Conservation (phyloP, 2,797 vertebrate species). For the Hippocampus kuda region DNA sequence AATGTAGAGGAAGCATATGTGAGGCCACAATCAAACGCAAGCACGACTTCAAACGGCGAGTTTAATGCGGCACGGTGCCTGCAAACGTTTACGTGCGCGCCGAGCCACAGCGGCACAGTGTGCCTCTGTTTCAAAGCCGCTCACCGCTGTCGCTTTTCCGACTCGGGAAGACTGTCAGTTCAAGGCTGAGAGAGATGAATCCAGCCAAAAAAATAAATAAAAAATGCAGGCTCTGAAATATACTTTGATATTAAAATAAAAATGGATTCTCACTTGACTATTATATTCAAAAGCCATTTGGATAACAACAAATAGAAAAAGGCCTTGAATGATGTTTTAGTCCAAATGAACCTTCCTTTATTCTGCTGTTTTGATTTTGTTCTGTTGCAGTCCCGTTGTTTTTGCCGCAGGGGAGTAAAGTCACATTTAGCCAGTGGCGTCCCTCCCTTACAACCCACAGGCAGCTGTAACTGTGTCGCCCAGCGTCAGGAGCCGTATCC, state of each 20-base stretch:
- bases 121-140: conserved; percentile 44
- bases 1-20: background rate
- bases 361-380: background rate
- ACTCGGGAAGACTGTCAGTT: background rate
- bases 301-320: no score
- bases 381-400: background rate
- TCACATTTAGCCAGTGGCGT: background rate
- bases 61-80: background rate
- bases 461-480: conserved; percentile 34
- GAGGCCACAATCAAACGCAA: background rate
- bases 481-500: background rate
- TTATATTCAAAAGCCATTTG: no score
- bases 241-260: no score
- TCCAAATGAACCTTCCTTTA: no score
- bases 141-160: background rate
- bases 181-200: background rate
- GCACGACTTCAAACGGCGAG: background rate
- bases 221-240: background rate
- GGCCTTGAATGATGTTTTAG: no score
- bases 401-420: background rate
- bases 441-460: conserved; percentile 39
- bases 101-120: conserved; percentile 44
- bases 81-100: conserved; percentile 17
- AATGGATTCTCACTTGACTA: no score
- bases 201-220: no score